These are phyloP conservation scores for Tragelaphus buxtoni DNA, from an alignment of 2,113 vertebrate genomes.

Conservation along the genomic window DNA sequence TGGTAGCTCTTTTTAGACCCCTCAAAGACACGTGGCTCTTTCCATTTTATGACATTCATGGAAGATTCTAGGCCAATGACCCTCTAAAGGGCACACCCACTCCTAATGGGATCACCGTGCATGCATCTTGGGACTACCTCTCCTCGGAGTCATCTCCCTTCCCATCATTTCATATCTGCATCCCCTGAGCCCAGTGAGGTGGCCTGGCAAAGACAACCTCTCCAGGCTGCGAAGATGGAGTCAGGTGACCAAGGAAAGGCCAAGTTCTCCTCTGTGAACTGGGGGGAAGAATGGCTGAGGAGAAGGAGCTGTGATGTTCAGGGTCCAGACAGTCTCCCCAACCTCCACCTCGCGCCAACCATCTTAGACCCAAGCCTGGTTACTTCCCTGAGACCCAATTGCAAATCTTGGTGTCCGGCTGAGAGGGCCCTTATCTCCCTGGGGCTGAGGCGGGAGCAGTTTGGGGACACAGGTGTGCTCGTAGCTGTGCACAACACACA, in stretches of 20 bases:
- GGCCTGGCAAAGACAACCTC: not conserved
- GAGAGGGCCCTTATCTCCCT: not conserved
- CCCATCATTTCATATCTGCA: not conserved
- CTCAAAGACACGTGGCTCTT: not conserved
- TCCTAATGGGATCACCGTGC: rapidly evolving
- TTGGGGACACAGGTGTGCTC: not conserved
- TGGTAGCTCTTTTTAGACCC: not conserved
- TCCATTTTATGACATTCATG: rapidly evolving
- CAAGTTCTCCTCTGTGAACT: not conserved
- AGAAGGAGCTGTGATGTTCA: not conserved
- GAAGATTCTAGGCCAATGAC: not conserved
- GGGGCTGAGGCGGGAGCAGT: not conserved
- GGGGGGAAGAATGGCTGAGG: not conserved
- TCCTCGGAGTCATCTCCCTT: rapidly evolving
- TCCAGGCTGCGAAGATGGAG: not conserved
- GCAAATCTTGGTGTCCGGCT: not conserved
- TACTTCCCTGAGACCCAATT: not conserved
- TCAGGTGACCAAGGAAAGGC: not conserved
- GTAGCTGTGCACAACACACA: rapidly evolving
- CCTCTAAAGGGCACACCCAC: not conserved
- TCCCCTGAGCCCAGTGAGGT: not conserved
- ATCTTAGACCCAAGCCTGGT: not conserved
- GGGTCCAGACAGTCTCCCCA: not conserved
- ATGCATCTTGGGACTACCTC: no score
- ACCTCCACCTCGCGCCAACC: not conserved